phyloP scores from a whole-genome alignment of 2,888 invertebrate genomes.

The Allolobophora icterica region DNA sequence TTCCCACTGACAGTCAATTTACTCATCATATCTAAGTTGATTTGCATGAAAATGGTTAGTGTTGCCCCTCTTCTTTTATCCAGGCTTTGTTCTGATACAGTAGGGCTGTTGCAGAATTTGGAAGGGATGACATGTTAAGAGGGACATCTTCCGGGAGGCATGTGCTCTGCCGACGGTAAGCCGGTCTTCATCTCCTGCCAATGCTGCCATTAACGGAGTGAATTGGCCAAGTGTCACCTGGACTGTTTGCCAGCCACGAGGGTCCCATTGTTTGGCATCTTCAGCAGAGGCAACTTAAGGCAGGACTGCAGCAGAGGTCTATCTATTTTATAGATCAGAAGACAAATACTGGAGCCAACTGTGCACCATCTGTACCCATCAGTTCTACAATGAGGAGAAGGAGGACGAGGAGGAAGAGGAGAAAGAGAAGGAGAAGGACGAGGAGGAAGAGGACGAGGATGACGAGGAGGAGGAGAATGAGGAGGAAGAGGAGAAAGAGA shows the following conservation, averaged over 20 bases:
- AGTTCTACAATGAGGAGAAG: not conserved
- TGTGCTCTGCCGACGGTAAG: not conserved
- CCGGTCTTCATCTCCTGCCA: not conserved
- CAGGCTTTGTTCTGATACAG: too few species aligned
- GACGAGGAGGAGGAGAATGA: not conserved
- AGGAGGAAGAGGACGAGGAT: not conserved
- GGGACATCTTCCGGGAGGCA: not conserved
- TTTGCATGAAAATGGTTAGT: too few species aligned
- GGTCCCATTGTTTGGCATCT: slow-evolving; percentile 1
- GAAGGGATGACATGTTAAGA: not conserved
- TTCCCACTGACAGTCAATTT: too few species aligned
- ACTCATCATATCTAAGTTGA: too few species aligned
- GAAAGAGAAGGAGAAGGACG: not conserved
- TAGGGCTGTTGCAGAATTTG: not conserved
- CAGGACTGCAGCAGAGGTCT: not conserved
- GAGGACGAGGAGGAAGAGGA: not conserved
- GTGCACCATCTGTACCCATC: not conserved
- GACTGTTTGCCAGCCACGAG: not conserved
- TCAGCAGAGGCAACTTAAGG: not conserved
- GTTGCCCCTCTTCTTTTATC: too few species aligned
- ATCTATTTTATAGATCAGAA: not conserved
- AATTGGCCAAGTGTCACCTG: slow-evolving; percentile 14
- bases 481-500: too few species aligned
- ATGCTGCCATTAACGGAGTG: not conserved
- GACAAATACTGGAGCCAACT: not conserved